A percentile compares a stretch with the other conserved stretches of the same genome.
phyloP scores from a whole-genome alignment of 2,113 vertebrate genomes.

The Nannospalax galili region DNA sequence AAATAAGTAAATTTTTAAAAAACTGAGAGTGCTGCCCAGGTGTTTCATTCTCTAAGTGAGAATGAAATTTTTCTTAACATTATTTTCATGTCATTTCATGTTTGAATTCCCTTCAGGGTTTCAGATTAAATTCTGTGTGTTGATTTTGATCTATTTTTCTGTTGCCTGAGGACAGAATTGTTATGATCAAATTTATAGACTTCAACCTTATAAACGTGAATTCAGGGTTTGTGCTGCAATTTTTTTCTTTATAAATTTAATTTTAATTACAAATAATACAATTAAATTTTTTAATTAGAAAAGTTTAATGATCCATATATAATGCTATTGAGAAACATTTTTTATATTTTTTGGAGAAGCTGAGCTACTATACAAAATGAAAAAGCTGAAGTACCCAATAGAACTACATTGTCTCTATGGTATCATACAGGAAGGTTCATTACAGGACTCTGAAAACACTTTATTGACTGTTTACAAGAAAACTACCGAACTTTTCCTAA shows the following conservation, averaged over 20 bases:
- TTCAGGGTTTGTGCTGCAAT: slow-evolving; percentile 22
- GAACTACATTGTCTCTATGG: background rate
- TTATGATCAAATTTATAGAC: slow-evolving; percentile 49
- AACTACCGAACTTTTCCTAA: slow-evolving; percentile 8
- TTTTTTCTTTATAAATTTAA: slow-evolving; percentile 37
- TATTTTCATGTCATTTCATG: background rate
- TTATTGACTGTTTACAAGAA: slow-evolving; percentile 30
- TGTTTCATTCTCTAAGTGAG: slow-evolving; percentile 36
- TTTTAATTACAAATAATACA: slow-evolving; percentile 44
- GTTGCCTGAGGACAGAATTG: slow-evolving; percentile 15
- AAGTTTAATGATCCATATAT: background rate
- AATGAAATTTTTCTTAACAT: slow-evolving; percentile 8
- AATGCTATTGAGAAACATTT: background rate
- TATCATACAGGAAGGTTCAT: background rate
- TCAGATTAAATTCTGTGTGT: slow-evolving; percentile 51
- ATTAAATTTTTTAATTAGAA: slow-evolving; percentile 37
- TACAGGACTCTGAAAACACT: background rate
- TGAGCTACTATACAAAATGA: slow-evolving; percentile 36
- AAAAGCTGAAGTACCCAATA: background rate
- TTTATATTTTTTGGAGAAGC: too few relatives aligned
- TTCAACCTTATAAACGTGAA: slow-evolving; percentile 24
- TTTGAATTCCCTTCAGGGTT: slow-evolving; percentile 37
- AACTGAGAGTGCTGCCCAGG: background rate
- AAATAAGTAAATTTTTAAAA: background rate
- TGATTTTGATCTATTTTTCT: slow-evolving; percentile 56